Conservation (phyloP, 2,113 vertebrate genomes). For the Gobius niger region DNA sequence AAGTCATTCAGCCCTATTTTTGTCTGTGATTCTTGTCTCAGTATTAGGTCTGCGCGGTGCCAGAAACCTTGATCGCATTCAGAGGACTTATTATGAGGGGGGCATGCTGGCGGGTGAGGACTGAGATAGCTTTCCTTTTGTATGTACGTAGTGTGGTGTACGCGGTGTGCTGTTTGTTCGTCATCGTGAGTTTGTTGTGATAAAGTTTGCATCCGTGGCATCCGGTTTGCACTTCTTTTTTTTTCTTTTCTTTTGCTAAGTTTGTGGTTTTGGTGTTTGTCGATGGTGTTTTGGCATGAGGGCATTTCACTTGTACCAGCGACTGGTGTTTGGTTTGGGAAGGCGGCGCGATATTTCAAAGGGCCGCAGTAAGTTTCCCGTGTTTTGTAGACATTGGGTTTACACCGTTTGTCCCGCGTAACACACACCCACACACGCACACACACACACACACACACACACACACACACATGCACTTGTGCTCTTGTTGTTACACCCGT, state of each 20-base stretch:
- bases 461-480: no score
- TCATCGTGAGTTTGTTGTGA: conserved; percentile 57
- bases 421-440: conserved; percentile 19
- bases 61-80: conserved; percentile 78
- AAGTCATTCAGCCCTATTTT: neutral
- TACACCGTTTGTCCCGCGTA: conserved; percentile 23
- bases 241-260: conserved; percentile 22
- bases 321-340: conserved; percentile 35
- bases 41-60: conserved; percentile 77
- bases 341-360: conserved; percentile 40
- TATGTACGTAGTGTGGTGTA: conserved; percentile 47
- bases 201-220: conserved; percentile 15
- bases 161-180: conserved; percentile 61
- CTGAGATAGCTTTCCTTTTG: conserved; percentile 58
- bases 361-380: conserved; percentile 21
- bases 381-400: conserved; percentile 25
- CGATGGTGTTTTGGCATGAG: conserved; percentile 48
- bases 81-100: conserved; percentile 78
- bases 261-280: conserved; percentile 52
- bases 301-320: conserved; percentile 30
- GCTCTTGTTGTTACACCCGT: conserved; percentile 28
- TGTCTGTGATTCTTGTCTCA: conserved; percentile 74
- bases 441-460: no score
- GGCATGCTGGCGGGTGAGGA: conserved; percentile 76
- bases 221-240: neutral